Evolutionary conservation across 2,797 vertebrate species (phyloP).

Genomic region (Gila robusta): DNA sequence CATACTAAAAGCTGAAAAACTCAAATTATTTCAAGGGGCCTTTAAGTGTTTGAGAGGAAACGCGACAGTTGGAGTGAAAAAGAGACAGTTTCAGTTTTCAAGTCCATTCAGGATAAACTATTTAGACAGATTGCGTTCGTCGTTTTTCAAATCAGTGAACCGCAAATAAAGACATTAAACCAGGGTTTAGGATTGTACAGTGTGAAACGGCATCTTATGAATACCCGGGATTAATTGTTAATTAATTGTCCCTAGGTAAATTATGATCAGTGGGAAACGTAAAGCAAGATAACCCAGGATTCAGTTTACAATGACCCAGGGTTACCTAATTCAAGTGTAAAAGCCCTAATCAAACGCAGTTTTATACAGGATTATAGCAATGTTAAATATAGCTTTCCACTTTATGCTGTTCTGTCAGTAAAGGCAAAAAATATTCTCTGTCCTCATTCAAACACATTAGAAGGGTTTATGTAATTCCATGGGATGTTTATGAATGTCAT

Average conservation of each 20-base stretch:
- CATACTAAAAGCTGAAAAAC: no score
- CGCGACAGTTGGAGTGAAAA: not conserved
- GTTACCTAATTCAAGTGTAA: not conserved
- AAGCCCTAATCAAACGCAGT: not conserved
- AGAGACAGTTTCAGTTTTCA: not conserved
- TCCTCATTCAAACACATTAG: not conserved
- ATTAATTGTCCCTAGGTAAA: not conserved
- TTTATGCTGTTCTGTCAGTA: not conserved
- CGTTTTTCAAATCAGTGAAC: not conserved
- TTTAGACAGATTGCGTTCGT: not conserved
- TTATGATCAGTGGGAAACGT: not conserved
- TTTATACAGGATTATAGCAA: not conserved
- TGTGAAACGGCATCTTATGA: not conserved
- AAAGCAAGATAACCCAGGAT: not conserved
- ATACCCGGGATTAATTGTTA: not conserved
- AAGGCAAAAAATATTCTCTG: not conserved
- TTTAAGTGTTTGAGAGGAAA: not conserved
- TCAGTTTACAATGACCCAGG: not conserved
- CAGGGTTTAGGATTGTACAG: not conserved
- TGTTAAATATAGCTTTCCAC: not conserved
- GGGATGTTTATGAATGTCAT: not conserved
- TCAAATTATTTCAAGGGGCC: no score
- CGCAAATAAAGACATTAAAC: not conserved
- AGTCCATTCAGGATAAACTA: not conserved
- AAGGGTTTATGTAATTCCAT: not conserved